Conservation (phyloP, 2,113 vertebrate species). For the Grammomys dolichurus region DNA sequence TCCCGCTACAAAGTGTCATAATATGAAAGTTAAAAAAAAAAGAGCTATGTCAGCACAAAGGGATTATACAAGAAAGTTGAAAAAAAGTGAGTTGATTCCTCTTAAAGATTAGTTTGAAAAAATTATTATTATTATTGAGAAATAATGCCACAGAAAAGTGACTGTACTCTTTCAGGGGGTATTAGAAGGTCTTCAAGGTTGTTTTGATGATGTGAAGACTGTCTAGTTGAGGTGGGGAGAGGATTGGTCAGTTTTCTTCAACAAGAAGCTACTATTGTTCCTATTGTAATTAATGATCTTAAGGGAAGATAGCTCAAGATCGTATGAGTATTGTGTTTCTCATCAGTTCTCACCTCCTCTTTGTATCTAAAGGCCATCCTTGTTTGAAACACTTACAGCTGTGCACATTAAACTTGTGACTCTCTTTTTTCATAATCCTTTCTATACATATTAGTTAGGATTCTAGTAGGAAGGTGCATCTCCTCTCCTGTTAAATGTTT, state of each 20-base stretch:
- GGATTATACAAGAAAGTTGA: slow-evolving; percentile 10
- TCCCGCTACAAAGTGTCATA: neutral
- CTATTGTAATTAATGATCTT: neutral
- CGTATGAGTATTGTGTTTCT: slow-evolving; percentile 5
- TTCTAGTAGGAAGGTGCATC: neutral
- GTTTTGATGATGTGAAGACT: neutral
- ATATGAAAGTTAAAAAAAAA: neutral
- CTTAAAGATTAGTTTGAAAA: slow-evolving; percentile 46
- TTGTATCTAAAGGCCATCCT: slow-evolving; percentile 4
- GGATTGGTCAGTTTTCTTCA: neutral
- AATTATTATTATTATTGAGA: neutral
- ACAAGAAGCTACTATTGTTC: neutral
- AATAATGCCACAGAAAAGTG: neutral
- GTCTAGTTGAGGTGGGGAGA: neutral
- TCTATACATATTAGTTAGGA: slow-evolving; percentile 26
- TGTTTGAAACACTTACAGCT: slow-evolving; percentile 30
- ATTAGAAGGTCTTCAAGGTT: neutral
- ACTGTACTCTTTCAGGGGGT: neutral
- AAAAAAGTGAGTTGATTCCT: neutral
- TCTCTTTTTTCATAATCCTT: slow-evolving; percentile 19
- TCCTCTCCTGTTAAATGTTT: neutral
- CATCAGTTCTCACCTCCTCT: slow-evolving; percentile 16
- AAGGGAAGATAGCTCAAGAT: neutral
- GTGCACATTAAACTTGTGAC: neutral
- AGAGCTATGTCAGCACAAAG: neutral